Evolutionary conservation across 30 jellyfish, hydroid and myxozoan species (phyloP).

Genomic region (Pelagia noctiluca): DNA sequence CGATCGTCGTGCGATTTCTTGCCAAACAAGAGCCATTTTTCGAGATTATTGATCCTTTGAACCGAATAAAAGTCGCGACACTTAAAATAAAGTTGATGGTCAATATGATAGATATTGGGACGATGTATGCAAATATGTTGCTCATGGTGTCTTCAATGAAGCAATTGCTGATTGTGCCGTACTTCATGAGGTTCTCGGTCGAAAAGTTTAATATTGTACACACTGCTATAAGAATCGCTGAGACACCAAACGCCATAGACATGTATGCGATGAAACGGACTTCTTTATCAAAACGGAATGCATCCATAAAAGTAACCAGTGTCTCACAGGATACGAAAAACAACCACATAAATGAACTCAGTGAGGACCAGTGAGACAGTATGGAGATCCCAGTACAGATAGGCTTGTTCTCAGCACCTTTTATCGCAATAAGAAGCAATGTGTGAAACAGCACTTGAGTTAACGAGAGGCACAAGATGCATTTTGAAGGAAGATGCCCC

Average conservation of each 20-base stretch:
- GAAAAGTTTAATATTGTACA: constrained; percentile 56
- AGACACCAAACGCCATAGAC: constrained; percentile 45
- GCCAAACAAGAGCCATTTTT: too few relatives aligned
- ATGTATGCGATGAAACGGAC: constrained; percentile 47
- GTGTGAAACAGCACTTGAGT: constrained; percentile 42
- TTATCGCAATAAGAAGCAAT: constrained; percentile 24
- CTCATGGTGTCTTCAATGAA: constrained; percentile 34
- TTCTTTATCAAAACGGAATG: constrained; percentile 11
- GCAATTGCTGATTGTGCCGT: constrained; percentile 37
- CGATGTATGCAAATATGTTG: constrained; percentile 28
- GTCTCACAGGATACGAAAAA: constrained; percentile 36
- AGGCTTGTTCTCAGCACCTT: background rate
- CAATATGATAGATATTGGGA: constrained; percentile 27
- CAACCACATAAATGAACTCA: constrained; percentile 66
- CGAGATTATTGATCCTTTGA: too few relatives aligned
- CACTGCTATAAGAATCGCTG: constrained; percentile 39
- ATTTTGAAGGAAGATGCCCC: constrained; percentile 18
- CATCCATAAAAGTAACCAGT: constrained; percentile 7
- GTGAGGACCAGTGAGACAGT: constrained; percentile 57
- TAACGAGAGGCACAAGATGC: constrained; percentile 31
- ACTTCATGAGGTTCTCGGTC: constrained; percentile 19
- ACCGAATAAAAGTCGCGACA: background rate
- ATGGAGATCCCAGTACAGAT: constrained; percentile 55
- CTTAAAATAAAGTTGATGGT: constrained; percentile 7
- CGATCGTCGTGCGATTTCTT: background rate